Base-by-base conservation (phyloP, 2,888 invertebrate genomes). In the Steinernema carpocapsae region DNA sequence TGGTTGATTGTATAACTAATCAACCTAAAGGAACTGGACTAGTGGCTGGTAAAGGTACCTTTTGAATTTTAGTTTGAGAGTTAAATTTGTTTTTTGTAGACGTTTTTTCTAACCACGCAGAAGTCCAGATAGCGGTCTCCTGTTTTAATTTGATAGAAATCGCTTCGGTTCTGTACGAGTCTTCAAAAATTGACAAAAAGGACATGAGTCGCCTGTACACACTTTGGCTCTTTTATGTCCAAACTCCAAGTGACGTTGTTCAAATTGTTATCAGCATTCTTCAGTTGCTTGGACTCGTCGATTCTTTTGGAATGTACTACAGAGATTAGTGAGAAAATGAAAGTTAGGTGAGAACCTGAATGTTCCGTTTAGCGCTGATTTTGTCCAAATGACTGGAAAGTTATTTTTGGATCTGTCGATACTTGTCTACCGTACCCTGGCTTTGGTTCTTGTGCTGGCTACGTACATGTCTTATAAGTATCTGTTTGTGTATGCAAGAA, bases 201-300 rank as follows among this genome's bases (percentile, higher is more conserved):
- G 56, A 56, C 14, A 14, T 24, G 6, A 56, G 56, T 22, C 14
- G 56, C 12, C 56, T 56, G 6, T 56, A 56, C 56, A 56, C 56
- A 26, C 26, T 56, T 12, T 56, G 56, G 56, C 26, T 56, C 12
- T 56, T 7, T 17, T 3, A 14, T 14, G 6, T 17, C 17, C 7
- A 6, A 4, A 3, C 17, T 12, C 56, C 56, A 3, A 26, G 26
- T 6, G 56, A 56, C 14, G 26, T 26, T 24, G 24, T 26, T 6
- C 56, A 26, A 26, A 56, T 56, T 17, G 26, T 56, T 22, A 56
- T 56, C 6, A 56, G 56, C 26, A 56, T 56, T 22, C 56, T 56
- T 4, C 56, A 56, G 26, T 17, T 56, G 3, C 26, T 6, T 4
- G 56, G 26, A 56, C 12, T 56, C 4, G 56, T 56, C 26, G 56